A percentile compares a stretch with the other conserved stretches of the same genome.
Evolutionary conservation across 2,797 vertebrate genomes (phyloP).

Genomic region (Falco berigora): DNA sequence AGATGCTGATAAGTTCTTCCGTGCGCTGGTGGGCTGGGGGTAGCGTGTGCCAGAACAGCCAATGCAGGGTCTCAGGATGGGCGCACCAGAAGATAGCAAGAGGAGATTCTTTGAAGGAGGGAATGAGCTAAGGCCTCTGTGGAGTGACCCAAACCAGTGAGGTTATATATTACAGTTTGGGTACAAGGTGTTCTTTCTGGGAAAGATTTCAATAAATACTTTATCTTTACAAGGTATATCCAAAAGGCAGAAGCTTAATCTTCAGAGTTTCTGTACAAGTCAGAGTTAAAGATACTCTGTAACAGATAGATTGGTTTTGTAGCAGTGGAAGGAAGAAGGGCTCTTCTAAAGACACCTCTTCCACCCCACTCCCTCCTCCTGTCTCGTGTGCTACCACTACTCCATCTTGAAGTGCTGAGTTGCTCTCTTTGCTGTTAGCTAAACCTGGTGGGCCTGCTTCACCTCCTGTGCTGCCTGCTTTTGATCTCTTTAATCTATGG

Average conservation of each 20-base stretch:
- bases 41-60: rapidly evolving
- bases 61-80: background rate
- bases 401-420: background rate
- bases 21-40: background rate
- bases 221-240: background rate
- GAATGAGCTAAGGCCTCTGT: background rate
- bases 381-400: background rate
- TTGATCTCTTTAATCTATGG: background rate
- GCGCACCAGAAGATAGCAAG: background rate
- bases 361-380: background rate
- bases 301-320: background rate
- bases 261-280: background rate
- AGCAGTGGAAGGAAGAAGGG: background rate
- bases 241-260: background rate
- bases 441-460: background rate
- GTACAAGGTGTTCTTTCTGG: background rate
- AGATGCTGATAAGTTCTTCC: rapidly evolving
- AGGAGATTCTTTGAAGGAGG: background rate
- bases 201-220: background rate
- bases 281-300: background rate
- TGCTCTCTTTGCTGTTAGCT: background rate
- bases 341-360: background rate
- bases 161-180: background rate
- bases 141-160: background rate
- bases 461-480: background rate